Conservation (phyloP, 2,888 invertebrate genomes). For the Paralinhomoeus sp. region DNA sequence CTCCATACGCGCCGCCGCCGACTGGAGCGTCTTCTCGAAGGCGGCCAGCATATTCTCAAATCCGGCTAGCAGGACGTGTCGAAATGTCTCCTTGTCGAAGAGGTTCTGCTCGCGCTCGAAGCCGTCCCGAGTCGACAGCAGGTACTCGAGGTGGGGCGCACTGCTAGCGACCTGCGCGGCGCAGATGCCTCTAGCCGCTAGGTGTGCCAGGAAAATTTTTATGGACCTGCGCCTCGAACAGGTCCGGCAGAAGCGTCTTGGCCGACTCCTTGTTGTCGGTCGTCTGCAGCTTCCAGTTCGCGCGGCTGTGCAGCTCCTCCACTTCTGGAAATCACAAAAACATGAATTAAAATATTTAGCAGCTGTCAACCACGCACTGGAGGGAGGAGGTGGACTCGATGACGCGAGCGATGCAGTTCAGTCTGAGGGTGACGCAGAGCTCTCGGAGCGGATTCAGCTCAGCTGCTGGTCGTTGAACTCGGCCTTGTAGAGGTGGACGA, state of each 20-base stretch:
- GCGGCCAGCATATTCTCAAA: too few relatives aligned
- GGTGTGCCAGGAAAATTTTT: too few relatives aligned
- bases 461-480: constrained; percentile 1
- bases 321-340: constrained; percentile 10
- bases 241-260: constrained; percentile 21
- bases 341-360: too few relatives aligned
- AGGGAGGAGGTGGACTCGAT: constrained; percentile 9
- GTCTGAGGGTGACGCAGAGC: constrained; percentile 17
- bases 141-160: too few relatives aligned
- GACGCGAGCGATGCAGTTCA: constrained; percentile 15
- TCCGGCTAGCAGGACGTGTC: too few relatives aligned
- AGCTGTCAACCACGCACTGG: too few relatives aligned
- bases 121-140: too few relatives aligned
- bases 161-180: too few relatives aligned
- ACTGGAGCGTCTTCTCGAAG: too few relatives aligned
- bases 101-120: neutral
- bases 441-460: constrained; percentile 18
- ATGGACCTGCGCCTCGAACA: constrained; percentile 6
- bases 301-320: constrained; percentile 12
- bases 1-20: too few relatives aligned
- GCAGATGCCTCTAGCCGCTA: too few relatives aligned
- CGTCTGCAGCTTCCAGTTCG: constrained; percentile 20
- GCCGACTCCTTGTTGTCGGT: constrained; percentile 11
- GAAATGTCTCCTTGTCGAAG: neutral
- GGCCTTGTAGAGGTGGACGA: too few relatives aligned